These are phyloP conservation scores for Ctena decussata DNA, from an alignment of 2,888 invertebrate species.

Conservation along the genomic window DNA sequence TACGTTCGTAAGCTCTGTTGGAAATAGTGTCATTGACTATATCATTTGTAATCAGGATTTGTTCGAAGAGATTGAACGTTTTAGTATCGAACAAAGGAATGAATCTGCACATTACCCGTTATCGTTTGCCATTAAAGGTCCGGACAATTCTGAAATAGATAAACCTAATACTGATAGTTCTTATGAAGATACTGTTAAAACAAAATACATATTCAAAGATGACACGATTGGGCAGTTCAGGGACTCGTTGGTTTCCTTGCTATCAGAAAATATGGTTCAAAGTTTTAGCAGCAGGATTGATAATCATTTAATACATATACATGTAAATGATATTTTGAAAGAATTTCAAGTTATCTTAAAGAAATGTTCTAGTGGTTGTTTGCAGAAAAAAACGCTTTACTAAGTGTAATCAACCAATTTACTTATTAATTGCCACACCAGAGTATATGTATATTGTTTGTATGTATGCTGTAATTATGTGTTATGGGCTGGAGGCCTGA, in stretches of 20 bases:
- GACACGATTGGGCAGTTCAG: background rate
- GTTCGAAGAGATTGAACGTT: background rate
- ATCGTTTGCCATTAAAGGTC: background rate
- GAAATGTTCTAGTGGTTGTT: background rate
- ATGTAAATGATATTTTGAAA: background rate
- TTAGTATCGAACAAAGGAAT: background rate
- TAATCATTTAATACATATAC: background rate
- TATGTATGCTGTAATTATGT: no score
- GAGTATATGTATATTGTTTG: no score
- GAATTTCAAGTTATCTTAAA: background rate
- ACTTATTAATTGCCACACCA: no score
- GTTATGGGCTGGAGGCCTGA: no score
- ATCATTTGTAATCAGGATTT: background rate
- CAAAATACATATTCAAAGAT: background rate
- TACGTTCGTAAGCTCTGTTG: background rate
- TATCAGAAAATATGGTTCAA: background rate
- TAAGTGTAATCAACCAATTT: background rate
- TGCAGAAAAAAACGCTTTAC: background rate
- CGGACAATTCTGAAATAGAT: background rate
- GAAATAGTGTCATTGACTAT: background rate
- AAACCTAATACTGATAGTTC: background rate
- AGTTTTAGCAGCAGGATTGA: background rate
- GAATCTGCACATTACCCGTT: background rate
- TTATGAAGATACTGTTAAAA: background rate
- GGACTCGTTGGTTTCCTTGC: background rate